phyloP scores from a whole-genome alignment of 2,797 vertebrate genomes.

The Enteromius anoplus region DNA sequence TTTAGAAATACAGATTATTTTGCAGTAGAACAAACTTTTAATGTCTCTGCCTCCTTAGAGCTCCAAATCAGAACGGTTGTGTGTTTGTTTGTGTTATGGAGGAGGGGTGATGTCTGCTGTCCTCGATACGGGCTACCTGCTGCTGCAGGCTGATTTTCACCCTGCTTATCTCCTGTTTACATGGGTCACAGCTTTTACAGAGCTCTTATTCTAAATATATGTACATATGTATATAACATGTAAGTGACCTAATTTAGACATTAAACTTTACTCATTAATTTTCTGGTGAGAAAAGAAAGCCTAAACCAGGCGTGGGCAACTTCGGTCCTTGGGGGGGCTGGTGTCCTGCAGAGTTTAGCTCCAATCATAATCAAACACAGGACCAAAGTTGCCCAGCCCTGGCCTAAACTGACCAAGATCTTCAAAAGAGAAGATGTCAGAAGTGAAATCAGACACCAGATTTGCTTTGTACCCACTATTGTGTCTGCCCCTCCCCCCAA shows the following conservation, averaged over 20 bases:
- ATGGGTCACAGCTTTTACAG: constrained; percentile 46
- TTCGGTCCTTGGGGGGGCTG: no score
- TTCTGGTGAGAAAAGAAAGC: neutral
- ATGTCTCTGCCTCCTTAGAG: neutral
- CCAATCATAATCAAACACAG: no score
- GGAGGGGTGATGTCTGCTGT: constrained; percentile 45
- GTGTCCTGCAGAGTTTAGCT: no score
- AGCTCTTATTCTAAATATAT: constrained; percentile 29
- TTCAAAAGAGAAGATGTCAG: constrained; percentile 2
- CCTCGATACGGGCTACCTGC: constrained; percentile 54
- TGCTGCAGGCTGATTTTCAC: constrained; percentile 47
- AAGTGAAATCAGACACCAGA: constrained; percentile 39
- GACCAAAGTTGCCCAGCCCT: no score
- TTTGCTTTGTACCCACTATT: constrained; percentile 49
- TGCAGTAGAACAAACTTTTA: constrained; percentile 21
- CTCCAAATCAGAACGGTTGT: neutral
- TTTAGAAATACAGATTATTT: constrained; percentile 16
- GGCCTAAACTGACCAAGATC: neutral
- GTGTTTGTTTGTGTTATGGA: constrained; percentile 20
- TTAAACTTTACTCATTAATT: constrained; percentile 6
- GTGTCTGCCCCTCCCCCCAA: constrained; percentile 44
- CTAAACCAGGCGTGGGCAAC: neutral
- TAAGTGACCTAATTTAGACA: neutral
- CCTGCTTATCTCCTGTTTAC: constrained; percentile 52
- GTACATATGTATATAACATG: neutral